Percentiles rank a stretch among this genome's conserved stretches.
Conservation (phyloP, 2,888 invertebrate genomes). For the Xestia ashworthii region DNA sequence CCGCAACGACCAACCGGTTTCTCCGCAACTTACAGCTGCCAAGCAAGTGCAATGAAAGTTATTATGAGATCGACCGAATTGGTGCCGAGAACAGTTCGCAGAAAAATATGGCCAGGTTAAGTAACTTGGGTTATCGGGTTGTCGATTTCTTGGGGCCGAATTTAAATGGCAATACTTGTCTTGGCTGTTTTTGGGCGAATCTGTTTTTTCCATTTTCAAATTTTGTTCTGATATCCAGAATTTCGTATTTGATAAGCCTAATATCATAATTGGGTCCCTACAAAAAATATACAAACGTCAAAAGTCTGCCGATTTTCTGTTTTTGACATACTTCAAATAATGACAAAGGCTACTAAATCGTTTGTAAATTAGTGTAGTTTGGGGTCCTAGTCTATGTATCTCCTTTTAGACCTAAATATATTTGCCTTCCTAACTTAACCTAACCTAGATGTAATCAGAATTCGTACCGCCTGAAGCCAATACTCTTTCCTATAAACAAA, state of each 20-base stretch:
- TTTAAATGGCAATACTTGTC: neutral
- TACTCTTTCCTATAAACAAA: neutral
- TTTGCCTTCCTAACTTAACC: neutral
- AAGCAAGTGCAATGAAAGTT: slow-evolving; percentile 70
- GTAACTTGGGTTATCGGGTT: slow-evolving; percentile 27
- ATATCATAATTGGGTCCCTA: neutral
- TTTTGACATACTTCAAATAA: neutral
- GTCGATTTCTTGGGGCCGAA: slow-evolving; percentile 25
- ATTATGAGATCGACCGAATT: slow-evolving; percentile 61
- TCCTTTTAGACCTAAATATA: neutral
- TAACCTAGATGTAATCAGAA: neutral
- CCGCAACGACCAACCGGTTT: slow-evolving; percentile 58
- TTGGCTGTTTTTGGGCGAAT: neutral
- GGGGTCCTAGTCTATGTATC: neutral
- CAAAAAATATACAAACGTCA: neutral
- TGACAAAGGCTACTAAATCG: neutral
- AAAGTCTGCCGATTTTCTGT: neutral
- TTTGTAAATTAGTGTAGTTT: neutral
- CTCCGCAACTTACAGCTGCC: slow-evolving; percentile 39
- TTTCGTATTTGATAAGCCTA: neutral
- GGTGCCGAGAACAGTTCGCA: slow-evolving; percentile 45
- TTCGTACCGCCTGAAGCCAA: neutral
- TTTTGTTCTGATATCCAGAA: neutral
- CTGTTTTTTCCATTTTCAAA: neutral
- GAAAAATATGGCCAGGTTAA: slow-evolving; percentile 50